Evolutionary conservation across 2,888 invertebrate species (phyloP), one percentile per base, ranked within the genome.

Genomic region (Maniola hyperantus): DNA sequence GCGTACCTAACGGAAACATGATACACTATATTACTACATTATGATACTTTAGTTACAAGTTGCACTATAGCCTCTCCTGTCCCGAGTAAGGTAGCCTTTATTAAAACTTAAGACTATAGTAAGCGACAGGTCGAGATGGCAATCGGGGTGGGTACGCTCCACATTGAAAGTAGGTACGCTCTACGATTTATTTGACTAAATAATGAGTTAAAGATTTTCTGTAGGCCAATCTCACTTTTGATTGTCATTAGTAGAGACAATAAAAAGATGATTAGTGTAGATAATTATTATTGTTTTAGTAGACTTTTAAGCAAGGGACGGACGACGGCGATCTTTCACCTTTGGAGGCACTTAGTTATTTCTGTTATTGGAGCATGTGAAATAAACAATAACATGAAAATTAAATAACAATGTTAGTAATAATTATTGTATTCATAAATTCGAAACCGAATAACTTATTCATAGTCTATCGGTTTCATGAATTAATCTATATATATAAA

Each of bases 381-480:
- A 44, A 44, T n/a, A 44, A 44, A 1, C 39, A 39, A 44, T n/a
- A 44, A 11, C 6, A 18, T 48, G 48, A 48, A 48, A 48, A 48
- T 48, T 4, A 26, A 48, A 48, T 18, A 18, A 8, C 48, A 48
- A 7, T 48, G 8, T 15, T n/a, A n/a, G 4, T 18, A 15, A 48
- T 48, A 15, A 48, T 48, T 48, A 18, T 46, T 18, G 8, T 48
- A 48, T 48, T 48, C 48, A 48, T 48, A 48, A 48, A 33, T 33
- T 53, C 13, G 39, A 58, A 26, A 58, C 26, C n/a, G 13, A 42
- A 39, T 20, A 39, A 44, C 10, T 58, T 44, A 58, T 58, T 58
- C 13, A 44, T 36, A 55, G 58, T 42, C 58, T 39, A 58, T 26
- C 20, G 42, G 42, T 58, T 58, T 58, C 42, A 44, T 39, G 44